Base-by-base conservation (phyloP, 2,888 invertebrate species). In the Bombyx huttoni region DNA sequence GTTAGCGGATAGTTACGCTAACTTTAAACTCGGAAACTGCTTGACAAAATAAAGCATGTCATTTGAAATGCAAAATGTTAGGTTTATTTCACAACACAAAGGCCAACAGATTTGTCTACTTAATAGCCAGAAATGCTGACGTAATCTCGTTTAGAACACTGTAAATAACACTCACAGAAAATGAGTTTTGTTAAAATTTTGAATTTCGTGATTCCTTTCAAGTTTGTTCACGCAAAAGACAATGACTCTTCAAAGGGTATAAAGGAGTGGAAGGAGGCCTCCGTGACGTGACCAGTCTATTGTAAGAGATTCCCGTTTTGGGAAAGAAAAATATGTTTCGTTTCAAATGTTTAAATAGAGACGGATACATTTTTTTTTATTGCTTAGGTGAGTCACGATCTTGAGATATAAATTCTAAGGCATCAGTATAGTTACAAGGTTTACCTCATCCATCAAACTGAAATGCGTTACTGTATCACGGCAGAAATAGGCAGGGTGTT, bases 151-250 rank as follows among this genome's bases (percentile, higher is more conserved):
- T 40, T 40, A 40, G 8, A 8, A 40, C 40, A 40, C 3, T 40
- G 40, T 10, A 34, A 40, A 54, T 49, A 50, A 7, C 48, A 33
- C 24, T 14, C 24, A 13, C 3, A 3, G 40, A 40, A 40, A 40
- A 40, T 40, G 40, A 40, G 40, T 40, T 40, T 40, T 40, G 40
- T 40, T 40, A 40, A 40, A 40, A 40, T 40, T 10, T 40, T 40
- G 40, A 40, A 40, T 40, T 40, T 40, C 40, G 40, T 48, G 13
- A 45, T 40, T 54, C 53, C 51, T 53, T 56, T 62, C 50, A 56
- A 57, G 55, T 63, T 63, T 57, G 58, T 61, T 62, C 65, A 57
- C 55, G 61, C 60, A 63, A 66, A 66, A 62, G 50, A 46, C 54
- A 40, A 51, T 50, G 52, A 59, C 58, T 64, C 63, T 63, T 58